phyloP scores from a whole-genome alignment of 1,140 invertebrate genomes.

The Apis laboriosa region DNA sequence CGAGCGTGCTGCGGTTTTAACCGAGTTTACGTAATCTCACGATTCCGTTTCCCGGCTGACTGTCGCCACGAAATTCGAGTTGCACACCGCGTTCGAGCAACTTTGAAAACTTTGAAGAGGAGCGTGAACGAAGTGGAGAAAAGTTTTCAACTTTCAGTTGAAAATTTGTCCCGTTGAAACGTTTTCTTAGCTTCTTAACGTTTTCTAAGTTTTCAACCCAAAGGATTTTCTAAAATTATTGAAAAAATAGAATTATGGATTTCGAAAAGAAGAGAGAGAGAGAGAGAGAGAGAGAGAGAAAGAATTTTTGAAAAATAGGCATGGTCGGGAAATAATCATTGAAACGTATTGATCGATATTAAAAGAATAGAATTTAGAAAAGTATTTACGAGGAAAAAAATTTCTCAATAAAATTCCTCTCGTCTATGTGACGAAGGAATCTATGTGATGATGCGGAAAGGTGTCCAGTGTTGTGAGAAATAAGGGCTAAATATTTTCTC shows the following conservation, averaged over 20 bases:
- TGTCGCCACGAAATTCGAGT: neutral
- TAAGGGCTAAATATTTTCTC: slow-evolving; percentile 69
- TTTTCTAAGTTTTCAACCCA: neutral
- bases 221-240: neutral
- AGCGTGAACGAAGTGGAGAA: neutral
- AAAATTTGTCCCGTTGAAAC: neutral
- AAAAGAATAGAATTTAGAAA: too few species aligned
- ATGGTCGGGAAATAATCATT: too few species aligned
- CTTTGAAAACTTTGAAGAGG: neutral
- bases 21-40: slow-evolving; percentile 19
- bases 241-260: neutral
- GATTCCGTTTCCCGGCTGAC: neutral
- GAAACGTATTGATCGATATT: too few species aligned
- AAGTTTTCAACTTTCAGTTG: neutral
- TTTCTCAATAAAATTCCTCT: neutral
- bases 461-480: slow-evolving; percentile 56
- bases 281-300: too few species aligned
- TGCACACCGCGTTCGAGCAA: neutral
- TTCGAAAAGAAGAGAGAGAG: neutral
- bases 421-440: neutral
- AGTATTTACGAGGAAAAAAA: neutral
- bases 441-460: neutral
- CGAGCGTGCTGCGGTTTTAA: slow-evolving; percentile 11
- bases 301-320: too few species aligned
- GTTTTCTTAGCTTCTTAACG: neutral